Base-by-base conservation (phyloP, 2,888 invertebrate species). In the Drosophila mettleri region DNA sequence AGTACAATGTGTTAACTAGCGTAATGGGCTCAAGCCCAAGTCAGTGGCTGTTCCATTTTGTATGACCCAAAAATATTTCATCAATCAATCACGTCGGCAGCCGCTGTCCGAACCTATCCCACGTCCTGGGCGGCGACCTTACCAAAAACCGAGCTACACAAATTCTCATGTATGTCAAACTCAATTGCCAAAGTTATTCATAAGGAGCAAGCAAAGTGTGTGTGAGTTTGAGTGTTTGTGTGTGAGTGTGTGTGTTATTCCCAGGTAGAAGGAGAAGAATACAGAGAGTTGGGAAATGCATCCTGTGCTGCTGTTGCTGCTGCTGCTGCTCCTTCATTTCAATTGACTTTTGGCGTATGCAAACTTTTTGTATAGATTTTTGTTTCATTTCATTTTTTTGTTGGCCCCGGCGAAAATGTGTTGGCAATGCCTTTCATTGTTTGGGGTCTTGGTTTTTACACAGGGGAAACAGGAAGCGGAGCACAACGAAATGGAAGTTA, bases 101-200 rank as follows among this genome's bases (percentile, higher is more conserved):
- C 48, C 22, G 20, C 33, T 24, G 45, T 20, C 43, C 24, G n/a
- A 51, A 43, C 16, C 38, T 22, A 20, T 7, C 16, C 33, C 43
- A 16, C 24, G 39, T 31, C 8, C 29, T 12, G 22, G 16, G n/a
- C 10, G 24, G 24, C n/a, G 34, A 9, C 18, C 14, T 31, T 18
- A 10, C 27, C 49, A 22, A 27, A 24, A 49, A 20, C 20, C 22
- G 9, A 31, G 31, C 43, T 34, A 39, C 48, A 67, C 59, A 49
- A 60, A 61, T 54, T 66, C 63, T 12, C 51, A 66, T 68, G 69
- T 71, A 66, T 68, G 85, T 84, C 87, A 78, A 71, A 74, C 62
- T 68, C 78, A 75, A 86, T 83, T 83, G 73, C 52, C 18, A 49
- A 70, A 73, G 53, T 84, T 81, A 81, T 83, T 57, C 71, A 39